Evolutionary conservation across 2,888 invertebrate genomes (phyloP).

Genomic region (Macropis europaea): DNA sequence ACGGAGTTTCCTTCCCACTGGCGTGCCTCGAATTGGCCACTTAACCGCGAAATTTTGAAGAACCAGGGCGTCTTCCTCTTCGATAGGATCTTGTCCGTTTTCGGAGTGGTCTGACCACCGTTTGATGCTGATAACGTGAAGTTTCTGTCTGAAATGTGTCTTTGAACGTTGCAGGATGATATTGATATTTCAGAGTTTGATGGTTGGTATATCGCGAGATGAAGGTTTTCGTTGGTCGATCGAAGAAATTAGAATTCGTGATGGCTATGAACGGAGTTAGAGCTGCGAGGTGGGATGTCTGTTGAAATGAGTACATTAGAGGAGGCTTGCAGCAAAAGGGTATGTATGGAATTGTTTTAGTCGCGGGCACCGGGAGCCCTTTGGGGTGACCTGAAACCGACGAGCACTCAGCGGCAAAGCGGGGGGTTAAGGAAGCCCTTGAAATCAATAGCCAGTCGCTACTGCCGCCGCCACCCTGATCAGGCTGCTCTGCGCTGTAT

Average conservation of each 20-base stretch:
- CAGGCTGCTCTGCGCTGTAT: slow-evolving; percentile 73
- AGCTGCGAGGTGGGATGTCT: not conserved
- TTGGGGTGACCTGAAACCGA: slow-evolving; percentile 74
- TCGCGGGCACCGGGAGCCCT: slow-evolving; percentile 69
- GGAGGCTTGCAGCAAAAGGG: slow-evolving; percentile 11
- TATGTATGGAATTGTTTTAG: slow-evolving; percentile 58
- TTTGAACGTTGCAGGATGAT: too few species aligned
- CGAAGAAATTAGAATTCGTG: too few species aligned
- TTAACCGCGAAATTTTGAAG: slow-evolving; percentile 48
- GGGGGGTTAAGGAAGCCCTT: slow-evolving; percentile 78
- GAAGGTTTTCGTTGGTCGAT: too few species aligned
- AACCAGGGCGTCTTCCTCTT: too few species aligned
- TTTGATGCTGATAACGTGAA: too few species aligned
- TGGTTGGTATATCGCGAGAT: too few species aligned
- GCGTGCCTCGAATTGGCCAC: slow-evolving; percentile 3
- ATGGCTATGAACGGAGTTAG: too few species aligned
- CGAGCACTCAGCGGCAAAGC: slow-evolving; percentile 70
- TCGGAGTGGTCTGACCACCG: too few species aligned
- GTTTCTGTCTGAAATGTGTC: too few species aligned
- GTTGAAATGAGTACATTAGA: not conserved
- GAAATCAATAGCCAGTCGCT: slow-evolving; percentile 79
- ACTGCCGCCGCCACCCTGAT: slow-evolving; percentile 76
- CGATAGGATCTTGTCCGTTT: too few species aligned
- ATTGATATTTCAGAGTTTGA: too few species aligned
- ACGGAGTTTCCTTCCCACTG: not conserved